Evolutionary conservation across 35 echinoderm and acorn worm species (phyloP), one percentile per base, ranked within the genome.

Genomic region (Heliocidaris tuberculata): DNA sequence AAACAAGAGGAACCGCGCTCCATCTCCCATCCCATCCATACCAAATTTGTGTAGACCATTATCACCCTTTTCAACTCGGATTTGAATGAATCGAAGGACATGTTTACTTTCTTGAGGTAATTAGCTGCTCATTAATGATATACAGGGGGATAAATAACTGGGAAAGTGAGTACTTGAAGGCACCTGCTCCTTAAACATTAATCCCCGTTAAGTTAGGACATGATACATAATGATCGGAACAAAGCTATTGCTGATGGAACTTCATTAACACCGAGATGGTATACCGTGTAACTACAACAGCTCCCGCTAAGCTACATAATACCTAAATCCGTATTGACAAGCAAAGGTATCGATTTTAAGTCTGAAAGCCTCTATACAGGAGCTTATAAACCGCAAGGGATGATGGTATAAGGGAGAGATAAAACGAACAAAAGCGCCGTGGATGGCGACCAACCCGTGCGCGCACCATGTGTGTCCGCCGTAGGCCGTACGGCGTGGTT

Each of bases 321-420:
- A 48, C 87, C 13, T 89, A 89, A 89, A 89, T 89, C 87, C 87
- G 31, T 89, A 89, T 89, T 89, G 87, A 89, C 47, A 24, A 89
- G 87, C 31, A 89, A 2, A 89, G 19, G 87, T 89, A 89, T 89
- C 31, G 87, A 89, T 89, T 89, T 48, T 48, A 24, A n/a, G 65
- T n/a, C 21, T 78, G 65, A 78, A 78, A 78, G 65, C 65, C 19
- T 78, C 65, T 78, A n/a, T n/a, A 70, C 65, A 78, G 19, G 21
- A n/a, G 65, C 65, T 78, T 78, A 78, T 30, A 78, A 89, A 32
- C 87, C 87, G 32, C 87, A 89, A 89, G 31, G 87, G 87, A 89
- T 32, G 16, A 19, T 42, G 85, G 21, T 89, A 30, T 13, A 48
- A 89, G 87, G 15, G 31, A 89, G 47, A 48, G 32, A 48, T 19